Base-by-base conservation (phyloP, 2,113 vertebrate genomes). In the Cryptomyrus ogoouensis region DNA sequence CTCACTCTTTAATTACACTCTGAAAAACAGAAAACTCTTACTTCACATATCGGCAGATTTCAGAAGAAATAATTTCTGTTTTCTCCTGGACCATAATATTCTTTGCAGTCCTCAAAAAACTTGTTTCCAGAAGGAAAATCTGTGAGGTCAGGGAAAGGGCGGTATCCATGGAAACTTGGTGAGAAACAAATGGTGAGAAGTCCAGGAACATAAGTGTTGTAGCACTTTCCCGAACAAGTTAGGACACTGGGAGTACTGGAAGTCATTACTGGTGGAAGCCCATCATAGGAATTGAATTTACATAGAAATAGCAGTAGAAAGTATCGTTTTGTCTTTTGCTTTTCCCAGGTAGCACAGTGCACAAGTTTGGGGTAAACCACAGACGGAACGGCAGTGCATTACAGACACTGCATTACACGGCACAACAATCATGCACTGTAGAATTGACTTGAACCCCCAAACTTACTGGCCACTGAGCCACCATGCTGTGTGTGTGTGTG, bases 151-250 rank as follows among this genome's bases (percentile, higher is more conserved):
- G 31, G 13, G n/a, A 19, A 77, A 50, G 44, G 42, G 6, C 19
- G 27, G 83, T 62, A 24, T 87, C 84, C 58, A 87, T 88, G 83
- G 56, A 87, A 46, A 58, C 15, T 49, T 24, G 62, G 62, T 58
- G 74, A 90, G 42, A 53, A 90, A 90, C 62, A 90, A 44, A 90
- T 66, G 70, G 70, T 49, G 74, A 87, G 83, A 77, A 74, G 44
- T 90, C 83, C 58, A 70, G 44, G 83, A 53, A 49, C n/a, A 77
- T 90, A 44, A 87, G n/a, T 15, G 50, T 31, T 83, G 89, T 27
- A 53, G 35, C 42, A 53, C 58, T 74, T 86, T 62, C 53, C 84
- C 31, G 46, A 87, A 90, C 46, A 10, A 49, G 27, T 90, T 87
- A 84, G 66, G 58, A 87, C 89, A 90, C 58, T 24, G 39, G 58